Evolutionary conservation across 2,797 vertebrate species (phyloP).

Genomic region (Notolabrus celidotus): DNA sequence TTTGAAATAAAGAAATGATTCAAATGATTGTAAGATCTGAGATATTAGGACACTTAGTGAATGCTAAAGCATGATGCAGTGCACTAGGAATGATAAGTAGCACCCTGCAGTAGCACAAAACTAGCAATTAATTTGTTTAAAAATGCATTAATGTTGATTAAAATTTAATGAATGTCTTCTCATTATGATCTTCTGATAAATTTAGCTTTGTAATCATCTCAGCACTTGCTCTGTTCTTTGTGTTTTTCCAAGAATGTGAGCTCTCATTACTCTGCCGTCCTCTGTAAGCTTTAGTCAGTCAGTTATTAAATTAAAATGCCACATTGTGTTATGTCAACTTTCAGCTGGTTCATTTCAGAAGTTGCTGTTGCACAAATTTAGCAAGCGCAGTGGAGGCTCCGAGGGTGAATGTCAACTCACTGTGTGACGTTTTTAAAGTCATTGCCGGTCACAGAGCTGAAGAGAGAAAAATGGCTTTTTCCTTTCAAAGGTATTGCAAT

Average conservation of each 20-base stretch:
- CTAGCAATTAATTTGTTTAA: constrained; percentile 29
- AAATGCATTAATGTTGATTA: constrained; percentile 42
- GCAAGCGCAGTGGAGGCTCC: constrained; percentile 1
- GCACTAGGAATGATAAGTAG: constrained; percentile 27
- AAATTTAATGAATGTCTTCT: constrained; percentile 35
- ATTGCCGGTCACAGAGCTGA: constrained; percentile 36
- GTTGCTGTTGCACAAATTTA: constrained; percentile 18
- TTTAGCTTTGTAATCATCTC: constrained; percentile 24
- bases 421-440: constrained; percentile 23
- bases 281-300: constrained; percentile 44
- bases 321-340: constrained; percentile 46
- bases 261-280: constrained; percentile 41
- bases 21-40: constrained; percentile 27
- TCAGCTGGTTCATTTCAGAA: constrained; percentile 22
- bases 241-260: constrained; percentile 33
- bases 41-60: constrained; percentile 14
- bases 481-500: not conserved
- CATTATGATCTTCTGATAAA: constrained; percentile 27
- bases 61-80: constrained; percentile 34
- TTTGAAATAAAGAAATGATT: constrained; percentile 35
- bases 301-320: constrained; percentile 57
- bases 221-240: constrained; percentile 12
- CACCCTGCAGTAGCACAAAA: constrained; percentile 14
- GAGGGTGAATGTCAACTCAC: constrained; percentile 20
- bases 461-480: constrained; percentile 1